A percentile compares a stretch with the other conserved stretches of the same genome.
Evolutionary conservation across 2,113 vertebrate genomes (phyloP).

Genomic region (Solenodon paradoxus): DNA sequence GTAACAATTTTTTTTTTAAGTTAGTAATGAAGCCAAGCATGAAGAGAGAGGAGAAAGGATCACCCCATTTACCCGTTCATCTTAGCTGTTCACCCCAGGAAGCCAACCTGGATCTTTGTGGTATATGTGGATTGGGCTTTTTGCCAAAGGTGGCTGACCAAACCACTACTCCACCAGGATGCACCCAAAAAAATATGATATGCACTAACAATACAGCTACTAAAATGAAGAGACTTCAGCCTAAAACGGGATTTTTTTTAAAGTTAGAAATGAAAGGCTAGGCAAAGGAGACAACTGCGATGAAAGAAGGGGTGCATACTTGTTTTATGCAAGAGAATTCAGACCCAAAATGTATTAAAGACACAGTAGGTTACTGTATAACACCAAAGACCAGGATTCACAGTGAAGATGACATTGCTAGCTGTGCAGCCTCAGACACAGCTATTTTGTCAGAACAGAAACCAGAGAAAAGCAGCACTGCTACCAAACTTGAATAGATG

Average conservation of each 20-base stretch:
- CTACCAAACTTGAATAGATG: not conserved
- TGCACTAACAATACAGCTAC: too few species aligned
- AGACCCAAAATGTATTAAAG: not conserved
- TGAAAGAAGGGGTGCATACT: not conserved
- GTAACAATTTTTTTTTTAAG: not conserved
- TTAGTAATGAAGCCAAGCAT: too few species aligned
- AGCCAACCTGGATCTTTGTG: too few species aligned
- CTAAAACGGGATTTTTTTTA: not conserved
- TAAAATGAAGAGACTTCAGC: too few species aligned
- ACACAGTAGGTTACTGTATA: not conserved
- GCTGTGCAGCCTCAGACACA: not conserved
- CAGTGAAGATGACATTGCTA: not conserved
- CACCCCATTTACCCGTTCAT: too few species aligned
- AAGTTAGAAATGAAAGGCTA: not conserved
- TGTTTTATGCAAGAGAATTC: not conserved
- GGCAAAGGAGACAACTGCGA: not conserved
- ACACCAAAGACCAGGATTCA: not conserved
- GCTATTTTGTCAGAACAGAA: not conserved
- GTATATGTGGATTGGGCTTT: too few species aligned
- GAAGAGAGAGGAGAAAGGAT: too few species aligned
- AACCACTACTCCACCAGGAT: too few species aligned
- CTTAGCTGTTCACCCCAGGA: too few species aligned
- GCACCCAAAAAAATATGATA: too few species aligned
- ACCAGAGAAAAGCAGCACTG: not conserved
- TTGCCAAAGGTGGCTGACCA: too few species aligned